A percentile compares a stretch with the other conserved stretches of the same genome.
Conservation (phyloP, 2,888 invertebrate genomes). For the Sarcophaga carnaria region DNA sequence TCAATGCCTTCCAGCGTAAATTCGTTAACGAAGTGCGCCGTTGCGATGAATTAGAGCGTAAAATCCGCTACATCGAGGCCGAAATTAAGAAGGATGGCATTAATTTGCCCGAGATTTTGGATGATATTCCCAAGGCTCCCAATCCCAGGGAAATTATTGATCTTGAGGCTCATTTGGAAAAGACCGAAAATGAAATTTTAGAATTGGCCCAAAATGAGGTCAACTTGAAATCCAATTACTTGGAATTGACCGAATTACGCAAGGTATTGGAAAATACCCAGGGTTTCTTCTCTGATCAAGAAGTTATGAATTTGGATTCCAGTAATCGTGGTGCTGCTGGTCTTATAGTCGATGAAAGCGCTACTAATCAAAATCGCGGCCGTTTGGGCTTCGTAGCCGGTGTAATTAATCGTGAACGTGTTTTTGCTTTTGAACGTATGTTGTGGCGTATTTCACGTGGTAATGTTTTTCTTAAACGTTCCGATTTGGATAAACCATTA, state of each 20-base stretch:
- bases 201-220: conserved; percentile 98
- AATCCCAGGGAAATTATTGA: conserved; percentile 92
- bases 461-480: conserved; percentile 92
- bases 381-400: conserved; percentile 90
- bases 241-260: conserved; percentile 95
- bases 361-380: conserved; percentile 80
- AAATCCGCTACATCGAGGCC: conserved; percentile 90
- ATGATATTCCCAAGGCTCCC: conserved; percentile 87
- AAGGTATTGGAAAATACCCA: conserved; percentile 97
- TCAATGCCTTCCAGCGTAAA: conserved; percentile 92
- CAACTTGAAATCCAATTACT: conserved; percentile 94
- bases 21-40: conserved; percentile 93
- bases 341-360: conserved; percentile 78
- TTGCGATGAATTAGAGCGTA: conserved; percentile 93
- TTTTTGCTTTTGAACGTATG: conserved; percentile 94
- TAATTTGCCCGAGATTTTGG: conserved; percentile 87
- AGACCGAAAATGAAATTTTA: conserved; percentile 96
- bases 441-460: conserved; percentile 94
- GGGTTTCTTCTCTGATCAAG: conserved; percentile 81
- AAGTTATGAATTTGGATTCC: conserved; percentile 80
- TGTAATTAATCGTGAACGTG: conserved; percentile 91
- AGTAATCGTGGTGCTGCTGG: conserved; percentile 89
- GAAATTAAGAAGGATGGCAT: conserved; percentile 91
- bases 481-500: conserved; percentile 89
- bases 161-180: conserved; percentile 93